phyloP scores from a whole-genome alignment of 2,797 vertebrate genomes.

The Tolypeutes matacus region DNA sequence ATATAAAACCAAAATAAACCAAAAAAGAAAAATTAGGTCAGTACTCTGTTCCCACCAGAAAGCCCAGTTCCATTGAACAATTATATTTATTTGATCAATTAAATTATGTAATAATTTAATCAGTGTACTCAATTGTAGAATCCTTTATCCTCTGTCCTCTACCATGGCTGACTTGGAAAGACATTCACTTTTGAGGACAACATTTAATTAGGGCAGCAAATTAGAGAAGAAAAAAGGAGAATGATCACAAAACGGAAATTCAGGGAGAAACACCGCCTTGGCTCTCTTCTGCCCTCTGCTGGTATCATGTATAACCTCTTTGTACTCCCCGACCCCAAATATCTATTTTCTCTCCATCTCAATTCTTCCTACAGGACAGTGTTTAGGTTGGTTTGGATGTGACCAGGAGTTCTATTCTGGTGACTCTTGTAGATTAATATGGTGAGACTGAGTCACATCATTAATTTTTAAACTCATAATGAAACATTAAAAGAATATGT shows the following conservation, averaged over 20 bases:
- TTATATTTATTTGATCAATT: conserved; percentile 37
- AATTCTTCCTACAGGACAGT: neutral
- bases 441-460: neutral
- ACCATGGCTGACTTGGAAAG: neutral
- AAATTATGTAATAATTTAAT: conserved; percentile 37
- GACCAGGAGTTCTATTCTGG: neutral
- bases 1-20: conserved; percentile 5
- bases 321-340: neutral
- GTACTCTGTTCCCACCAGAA: neutral
- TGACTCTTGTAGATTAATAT: neutral
- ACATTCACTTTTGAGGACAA: neutral
- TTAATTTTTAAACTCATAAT: neutral
- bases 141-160: neutral
- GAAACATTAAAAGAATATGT: neutral
- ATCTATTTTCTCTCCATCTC: neutral
- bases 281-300: conserved; percentile 59
- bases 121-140: neutral
- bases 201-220: conserved; percentile 35
- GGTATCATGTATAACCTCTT: neutral
- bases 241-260: neutral
- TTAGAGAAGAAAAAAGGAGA: neutral
- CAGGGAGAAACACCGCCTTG: neutral
- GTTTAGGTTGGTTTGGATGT: neutral
- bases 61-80: neutral
- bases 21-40: neutral